Base-by-base conservation (phyloP, 2,797 vertebrate genomes). In the Gambusia yucatana region DNA sequence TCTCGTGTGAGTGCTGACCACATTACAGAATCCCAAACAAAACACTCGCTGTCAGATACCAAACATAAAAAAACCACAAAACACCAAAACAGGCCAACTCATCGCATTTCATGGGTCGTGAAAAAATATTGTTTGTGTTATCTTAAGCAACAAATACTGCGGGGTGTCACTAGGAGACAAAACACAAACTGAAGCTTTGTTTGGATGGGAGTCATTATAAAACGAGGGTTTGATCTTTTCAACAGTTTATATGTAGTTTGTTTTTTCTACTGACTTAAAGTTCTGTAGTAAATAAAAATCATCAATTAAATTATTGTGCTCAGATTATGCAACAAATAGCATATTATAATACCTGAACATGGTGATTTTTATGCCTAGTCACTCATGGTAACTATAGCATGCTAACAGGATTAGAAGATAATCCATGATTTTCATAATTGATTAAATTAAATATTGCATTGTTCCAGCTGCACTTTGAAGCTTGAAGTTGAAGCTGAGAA, bases 1-100 rank as follows among this genome's bases (percentile, higher is more conserved):
- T 94, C 78, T 90, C 86, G 88, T 93, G 92, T 92, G 91, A 94
- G 85, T 4, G 74, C 77, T 22, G 87, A 92, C 93, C 94, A 90
- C 94, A 94, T 89, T 82, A 93, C 88, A 91, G 89, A 92, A 81
- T 69, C 83, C 89, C 46, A 86, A 94, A 89, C 87, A 87, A 91
- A 93, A 93, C 88, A 86, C 75, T 85, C 84, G 57, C 83, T 76
- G 79, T 84, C 86, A 82, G 74, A 89, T 81, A 91, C 89, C 82
- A 92, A 90, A 93, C 88, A 86, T 65, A 77, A 82, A 52, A 77
- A 73, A 48, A 77, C 89, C 91, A 84, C 89, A 90, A 87, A 86
- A 87, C 77, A 83, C 83, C 77, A 59, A 81, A 90, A 93, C 87
- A 44, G 13, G 30, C 77, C 88, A 77, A 77, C 87, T 83, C 79